Evolutionary conservation across 2,888 invertebrate genomes (phyloP).

Genomic region (Tribolium freemani): DNA sequence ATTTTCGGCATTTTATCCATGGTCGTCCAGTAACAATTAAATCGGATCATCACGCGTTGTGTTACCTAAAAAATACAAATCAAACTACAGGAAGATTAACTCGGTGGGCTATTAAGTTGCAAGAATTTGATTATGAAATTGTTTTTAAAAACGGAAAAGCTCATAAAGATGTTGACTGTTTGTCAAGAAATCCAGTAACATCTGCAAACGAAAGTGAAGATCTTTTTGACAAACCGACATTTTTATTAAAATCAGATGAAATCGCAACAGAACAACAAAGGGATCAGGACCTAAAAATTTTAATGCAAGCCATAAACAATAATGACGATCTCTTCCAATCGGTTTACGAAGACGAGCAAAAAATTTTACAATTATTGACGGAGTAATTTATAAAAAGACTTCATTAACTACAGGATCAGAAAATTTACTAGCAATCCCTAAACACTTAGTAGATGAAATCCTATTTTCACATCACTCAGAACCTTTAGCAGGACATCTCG

Average conservation of each 20-base stretch:
- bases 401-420: slow-evolving; percentile 15
- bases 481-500: slow-evolving; percentile 47
- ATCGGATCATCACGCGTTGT: slow-evolving; percentile 39
- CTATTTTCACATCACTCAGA: slow-evolving; percentile 45
- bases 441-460: slow-evolving; percentile 43
- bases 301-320: slow-evolving; percentile 39
- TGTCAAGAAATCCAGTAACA: slow-evolving; percentile 45
- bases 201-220: slow-evolving; percentile 11
- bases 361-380: slow-evolving; percentile 39
- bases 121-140: slow-evolving; percentile 35
- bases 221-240: slow-evolving; percentile 36
- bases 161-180: slow-evolving; percentile 40
- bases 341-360: slow-evolving; percentile 43
- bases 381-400: slow-evolving; percentile 44
- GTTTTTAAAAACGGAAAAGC: slow-evolving; percentile 27
- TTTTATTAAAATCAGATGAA: slow-evolving; percentile 34
- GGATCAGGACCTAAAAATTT: slow-evolving; percentile 2
- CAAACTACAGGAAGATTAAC: slow-evolving; percentile 15
- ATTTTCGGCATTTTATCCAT: slow-evolving; percentile 45
- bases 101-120: slow-evolving; percentile 17
- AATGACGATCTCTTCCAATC: slow-evolving; percentile 18
- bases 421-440: slow-evolving; percentile 48
- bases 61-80: slow-evolving; percentile 23
- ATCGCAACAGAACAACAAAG: slow-evolving; percentile 37
- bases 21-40: slow-evolving; percentile 43